phyloP scores from a whole-genome alignment of 2,113 vertebrate species.

The Fulmarus glacialis region DNA sequence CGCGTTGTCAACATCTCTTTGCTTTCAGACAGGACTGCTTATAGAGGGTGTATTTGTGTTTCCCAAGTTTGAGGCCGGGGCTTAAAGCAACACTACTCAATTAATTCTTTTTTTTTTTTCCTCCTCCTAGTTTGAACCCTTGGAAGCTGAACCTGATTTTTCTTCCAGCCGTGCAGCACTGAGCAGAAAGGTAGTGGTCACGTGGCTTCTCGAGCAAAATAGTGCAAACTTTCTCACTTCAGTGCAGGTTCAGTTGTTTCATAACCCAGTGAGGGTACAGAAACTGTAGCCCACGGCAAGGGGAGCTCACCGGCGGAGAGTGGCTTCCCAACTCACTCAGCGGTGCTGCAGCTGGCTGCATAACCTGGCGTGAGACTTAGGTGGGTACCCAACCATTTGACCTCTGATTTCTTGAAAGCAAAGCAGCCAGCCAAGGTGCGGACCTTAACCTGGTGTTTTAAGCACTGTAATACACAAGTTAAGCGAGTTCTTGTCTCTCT shows the following conservation, averaged over 20 bases:
- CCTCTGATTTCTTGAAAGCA: background rate
- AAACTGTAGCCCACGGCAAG: fast-evolving
- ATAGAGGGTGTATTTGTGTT: background rate
- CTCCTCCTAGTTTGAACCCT: background rate
- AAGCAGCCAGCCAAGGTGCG: background rate
- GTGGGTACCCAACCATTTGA: too few species aligned
- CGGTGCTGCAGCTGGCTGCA: fast-evolving
- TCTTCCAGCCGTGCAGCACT: background rate
- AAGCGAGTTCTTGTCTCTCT: background rate
- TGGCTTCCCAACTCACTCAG: background rate
- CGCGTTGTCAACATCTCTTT: background rate
- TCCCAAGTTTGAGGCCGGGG: background rate
- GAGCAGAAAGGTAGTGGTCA: background rate
- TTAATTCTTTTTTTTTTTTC: too few species aligned
- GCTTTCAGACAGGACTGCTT: background rate
- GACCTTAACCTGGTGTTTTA: background rate
- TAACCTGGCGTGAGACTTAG: background rate
- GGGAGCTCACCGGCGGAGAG: fast-evolving
- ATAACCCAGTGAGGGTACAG: fast-evolving
- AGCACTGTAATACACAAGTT: background rate
- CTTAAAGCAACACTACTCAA: background rate
- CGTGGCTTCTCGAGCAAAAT: background rate
- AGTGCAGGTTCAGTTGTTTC: background rate
- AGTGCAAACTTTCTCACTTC: background rate
- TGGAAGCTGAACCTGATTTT: background rate